A percentile compares a stretch with the other conserved stretches of the same genome.
These are phyloP conservation scores for Adelges cooleyi DNA, from an alignment of 1,140 invertebrate genomes.

Conservation along the genomic window DNA sequence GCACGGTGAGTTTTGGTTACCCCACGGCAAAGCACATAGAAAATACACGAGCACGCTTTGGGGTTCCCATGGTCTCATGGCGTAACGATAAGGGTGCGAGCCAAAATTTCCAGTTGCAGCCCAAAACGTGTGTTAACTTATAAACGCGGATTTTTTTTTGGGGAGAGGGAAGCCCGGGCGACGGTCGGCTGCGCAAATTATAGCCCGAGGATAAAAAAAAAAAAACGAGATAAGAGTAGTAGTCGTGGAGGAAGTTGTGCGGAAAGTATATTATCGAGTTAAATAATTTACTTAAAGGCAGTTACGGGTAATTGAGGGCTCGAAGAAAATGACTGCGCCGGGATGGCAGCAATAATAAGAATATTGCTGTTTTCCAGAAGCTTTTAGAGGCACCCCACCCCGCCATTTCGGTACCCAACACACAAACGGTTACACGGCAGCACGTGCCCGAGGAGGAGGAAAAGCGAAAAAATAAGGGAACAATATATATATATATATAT, in stretches of 20 bases:
- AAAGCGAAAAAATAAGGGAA: too few species aligned
- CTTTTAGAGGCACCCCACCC: conserved; percentile 8
- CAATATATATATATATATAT: too few species aligned
- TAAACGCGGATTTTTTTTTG: background rate
- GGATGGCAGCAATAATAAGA: conserved; percentile 12
- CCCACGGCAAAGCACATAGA: background rate
- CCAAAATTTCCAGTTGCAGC: conserved; percentile 7
- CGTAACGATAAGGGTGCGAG: background rate
- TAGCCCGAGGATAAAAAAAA: background rate
- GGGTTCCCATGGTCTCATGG: background rate
- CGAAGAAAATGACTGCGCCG: background rate
- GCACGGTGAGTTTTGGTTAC: background rate
- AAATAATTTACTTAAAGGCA: conserved; percentile 23
- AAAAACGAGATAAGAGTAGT: too few species aligned
- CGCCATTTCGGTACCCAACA: too few species aligned
- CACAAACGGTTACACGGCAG: too few species aligned
- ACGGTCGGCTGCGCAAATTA: conserved; percentile 8
- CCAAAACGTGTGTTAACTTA: conserved; percentile 16
- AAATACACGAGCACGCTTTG: conserved; percentile 8
- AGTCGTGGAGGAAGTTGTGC: too few species aligned
- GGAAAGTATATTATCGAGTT: conserved; percentile 11
- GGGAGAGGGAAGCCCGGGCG: background rate
- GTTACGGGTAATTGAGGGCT: conserved; percentile 17
- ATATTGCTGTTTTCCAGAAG: conserved; percentile 18
- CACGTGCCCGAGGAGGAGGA: too few species aligned